Percentiles rank a stretch among this genome's conserved stretches.
Conservation (phyloP, 2,113 vertebrate genomes). For the Lontra canadensis region DNA sequence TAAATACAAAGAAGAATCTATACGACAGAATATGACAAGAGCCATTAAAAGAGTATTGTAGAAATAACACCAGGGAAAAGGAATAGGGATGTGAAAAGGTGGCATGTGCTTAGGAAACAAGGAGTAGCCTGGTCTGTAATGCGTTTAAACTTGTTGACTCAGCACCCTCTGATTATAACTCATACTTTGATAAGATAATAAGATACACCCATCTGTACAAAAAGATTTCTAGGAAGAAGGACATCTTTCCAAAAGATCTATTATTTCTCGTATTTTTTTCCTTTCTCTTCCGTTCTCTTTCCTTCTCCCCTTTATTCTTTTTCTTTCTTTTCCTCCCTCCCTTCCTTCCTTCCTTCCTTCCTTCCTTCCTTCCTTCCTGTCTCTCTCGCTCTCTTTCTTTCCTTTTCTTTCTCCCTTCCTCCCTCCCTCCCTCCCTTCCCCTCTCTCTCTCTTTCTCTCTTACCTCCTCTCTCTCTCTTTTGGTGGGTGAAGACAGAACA, state of each 20-base stretch:
- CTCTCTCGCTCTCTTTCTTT: too few relatives aligned
- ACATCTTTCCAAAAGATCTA: conserved; percentile 15
- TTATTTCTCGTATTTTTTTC: background rate
- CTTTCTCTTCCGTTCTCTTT: accelerated
- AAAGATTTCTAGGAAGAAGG: background rate
- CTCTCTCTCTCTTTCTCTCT: background rate
- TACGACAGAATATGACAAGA: background rate
- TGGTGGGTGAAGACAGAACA: background rate
- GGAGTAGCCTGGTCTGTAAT: background rate
- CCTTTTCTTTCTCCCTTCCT: too few relatives aligned
- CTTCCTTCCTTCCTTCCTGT: accelerated
- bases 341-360: background rate
- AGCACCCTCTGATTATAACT: background rate
- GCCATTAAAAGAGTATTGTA: background rate
- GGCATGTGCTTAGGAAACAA: background rate
- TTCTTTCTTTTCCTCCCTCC: background rate
- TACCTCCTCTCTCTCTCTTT: background rate
- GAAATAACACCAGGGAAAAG: background rate
- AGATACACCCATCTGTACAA: background rate
- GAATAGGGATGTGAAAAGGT: background rate
- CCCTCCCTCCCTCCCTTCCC: background rate
- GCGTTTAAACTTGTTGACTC: background rate
- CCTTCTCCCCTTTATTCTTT: accelerated
- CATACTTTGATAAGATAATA: background rate
- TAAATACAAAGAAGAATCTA: background rate